Conservation (phyloP, 2,797 vertebrate species). For the Muscicapa striata region DNA sequence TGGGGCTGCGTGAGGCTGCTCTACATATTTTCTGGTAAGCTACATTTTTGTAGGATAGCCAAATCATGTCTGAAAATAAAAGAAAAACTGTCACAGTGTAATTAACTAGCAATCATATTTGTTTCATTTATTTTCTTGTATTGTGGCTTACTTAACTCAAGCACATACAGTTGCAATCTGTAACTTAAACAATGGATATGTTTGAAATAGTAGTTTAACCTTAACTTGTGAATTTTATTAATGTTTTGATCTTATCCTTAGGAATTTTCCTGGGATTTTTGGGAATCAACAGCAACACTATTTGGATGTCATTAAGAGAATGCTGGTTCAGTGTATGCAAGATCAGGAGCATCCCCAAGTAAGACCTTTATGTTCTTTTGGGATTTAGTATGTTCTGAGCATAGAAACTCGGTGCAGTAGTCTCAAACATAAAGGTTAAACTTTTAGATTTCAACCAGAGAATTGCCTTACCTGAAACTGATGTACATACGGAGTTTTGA, state of each 20-base stretch:
- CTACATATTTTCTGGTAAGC: constrained; percentile 97
- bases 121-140: background rate
- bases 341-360: constrained; percentile 95
- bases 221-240: background rate
- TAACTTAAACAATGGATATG: background rate
- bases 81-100: background rate
- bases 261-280: constrained; percentile 99
- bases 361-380: constrained; percentile 25
- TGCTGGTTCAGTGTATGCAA: constrained; percentile 98
- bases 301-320: constrained; percentile 97
- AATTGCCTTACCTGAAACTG: background rate
- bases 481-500: background rate
- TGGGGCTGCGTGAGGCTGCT: constrained; percentile 90
- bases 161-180: background rate
- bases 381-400: background rate
- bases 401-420: background rate
- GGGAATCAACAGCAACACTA: constrained; percentile 99
- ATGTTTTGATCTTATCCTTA: constrained; percentile 58
- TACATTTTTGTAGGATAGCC: background rate
- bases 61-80: background rate
- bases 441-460: background rate
- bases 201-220: background rate
- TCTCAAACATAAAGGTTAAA: background rate
- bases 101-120: background rate
- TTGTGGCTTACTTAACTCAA: background rate